Base-by-base conservation (phyloP, 1,140 invertebrate species). In the Frieseomelitta varia region DNA sequence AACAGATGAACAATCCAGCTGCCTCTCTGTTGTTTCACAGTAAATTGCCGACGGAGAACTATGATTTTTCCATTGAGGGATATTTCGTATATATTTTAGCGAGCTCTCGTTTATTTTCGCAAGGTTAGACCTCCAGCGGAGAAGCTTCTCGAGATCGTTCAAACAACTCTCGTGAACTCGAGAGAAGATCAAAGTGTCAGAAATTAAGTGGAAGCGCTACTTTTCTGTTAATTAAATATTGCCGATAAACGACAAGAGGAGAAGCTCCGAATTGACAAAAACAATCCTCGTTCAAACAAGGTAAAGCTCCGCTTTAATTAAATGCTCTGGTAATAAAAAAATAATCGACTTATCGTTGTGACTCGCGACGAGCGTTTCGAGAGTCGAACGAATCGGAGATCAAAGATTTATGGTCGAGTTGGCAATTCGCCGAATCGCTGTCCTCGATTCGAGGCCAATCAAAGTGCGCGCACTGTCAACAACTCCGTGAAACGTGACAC, bases 311-410 rank as follows among this genome's bases (percentile, higher is more conserved):
- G n/a, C 27, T 15, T 63, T 27, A 27, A 61, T n/a, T 61, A 61
- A 61, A n/a, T 61, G 24, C 12, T 61, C 14, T 61, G 24, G 12
- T 14, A 2, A 11, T 11, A n/a, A 47, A 47, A 47, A 27, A 69
- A 15, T 27, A 24, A 24, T 58, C 47, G 14, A 61, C 39, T 39
- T 67, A 47, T 11, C 39, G 67, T 34, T 19, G 11, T 17, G 19
- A 67, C 24, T 51, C 14, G 27, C 30, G 27, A 47, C 8, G 34
- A 56, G 68, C 27, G 47, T 30, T 82, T 82, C 77, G 58, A 53
- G 73, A 77, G 14, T 69, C 15, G 51, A 19, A 39, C 51, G 55
- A 83, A 69, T 83, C 58, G 51, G 53, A 27, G 81, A 51, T 83
- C 74, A 58, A 58, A 34, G 74, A 83, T 69, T 83, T 83, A 78